Evolutionary conservation across 2,113 vertebrate genomes (phyloP).

Genomic region (Sinocyclocheilus grahami): DNA sequence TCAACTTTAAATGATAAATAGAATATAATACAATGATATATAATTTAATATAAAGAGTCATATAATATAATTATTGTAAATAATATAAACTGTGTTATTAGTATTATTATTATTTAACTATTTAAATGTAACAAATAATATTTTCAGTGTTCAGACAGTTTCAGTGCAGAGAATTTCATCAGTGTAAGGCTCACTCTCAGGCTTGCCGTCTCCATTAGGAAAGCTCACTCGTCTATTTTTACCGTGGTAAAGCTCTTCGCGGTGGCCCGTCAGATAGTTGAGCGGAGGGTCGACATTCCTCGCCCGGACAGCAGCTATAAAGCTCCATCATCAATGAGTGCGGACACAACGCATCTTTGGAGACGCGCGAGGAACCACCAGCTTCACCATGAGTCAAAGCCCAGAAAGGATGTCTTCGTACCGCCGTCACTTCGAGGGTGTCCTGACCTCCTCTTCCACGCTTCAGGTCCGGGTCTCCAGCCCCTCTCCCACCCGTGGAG

Average conservation of each 20-base stretch:
- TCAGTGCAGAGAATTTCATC: conserved; percentile 12
- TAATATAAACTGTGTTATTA: neutral
- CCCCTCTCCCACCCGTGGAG: conserved; percentile 69
- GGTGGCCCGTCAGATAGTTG: conserved; percentile 69
- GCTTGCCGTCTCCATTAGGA: conserved; percentile 28
- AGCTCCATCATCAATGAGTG: conserved; percentile 40
- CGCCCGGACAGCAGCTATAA: conserved; percentile 54
- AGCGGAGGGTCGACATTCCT: conserved; percentile 68
- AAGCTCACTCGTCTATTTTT: conserved; percentile 61
- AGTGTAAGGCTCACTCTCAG: neutral
- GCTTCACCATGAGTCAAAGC: conserved; percentile 72
- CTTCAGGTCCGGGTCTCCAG: conserved; percentile 68
- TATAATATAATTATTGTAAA: too few relatives aligned
- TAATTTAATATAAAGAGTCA: too few relatives aligned
- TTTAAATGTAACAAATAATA: neutral
- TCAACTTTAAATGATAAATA: too few relatives aligned
- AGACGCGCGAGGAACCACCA: neutral
- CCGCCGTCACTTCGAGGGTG: conserved; percentile 74
- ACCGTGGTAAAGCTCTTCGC: conserved; percentile 60
- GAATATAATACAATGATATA: too few relatives aligned
- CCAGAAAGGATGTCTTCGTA: conserved; percentile 79
- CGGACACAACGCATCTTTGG: neutral
- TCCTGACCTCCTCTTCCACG: conserved; percentile 42
- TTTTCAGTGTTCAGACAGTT: neutral
- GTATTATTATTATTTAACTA: neutral